These are phyloP conservation scores for Buteo buteo DNA, from an alignment of 2,113 vertebrate species.

Conservation along the genomic window DNA sequence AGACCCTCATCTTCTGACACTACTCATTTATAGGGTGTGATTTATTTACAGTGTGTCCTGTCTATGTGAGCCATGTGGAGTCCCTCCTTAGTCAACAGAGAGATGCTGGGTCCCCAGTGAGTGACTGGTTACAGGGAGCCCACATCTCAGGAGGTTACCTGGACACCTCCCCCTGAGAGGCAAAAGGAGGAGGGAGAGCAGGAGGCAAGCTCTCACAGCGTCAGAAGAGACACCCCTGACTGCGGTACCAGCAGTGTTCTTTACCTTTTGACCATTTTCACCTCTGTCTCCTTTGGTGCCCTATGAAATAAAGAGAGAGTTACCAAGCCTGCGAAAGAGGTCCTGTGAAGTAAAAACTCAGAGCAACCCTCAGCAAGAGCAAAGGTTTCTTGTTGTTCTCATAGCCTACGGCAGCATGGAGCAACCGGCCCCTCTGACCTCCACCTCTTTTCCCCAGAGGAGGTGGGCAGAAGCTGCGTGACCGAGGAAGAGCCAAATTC, in stretches of 20 bases:
- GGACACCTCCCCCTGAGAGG: background rate
- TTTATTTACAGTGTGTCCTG: background rate
- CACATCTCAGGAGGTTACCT: background rate
- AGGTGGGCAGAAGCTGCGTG: background rate
- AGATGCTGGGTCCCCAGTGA: accelerated
- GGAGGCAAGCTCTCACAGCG: background rate
- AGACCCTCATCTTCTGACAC: background rate
- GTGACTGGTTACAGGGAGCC: background rate
- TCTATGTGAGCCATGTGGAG: background rate
- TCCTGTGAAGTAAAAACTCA: background rate
- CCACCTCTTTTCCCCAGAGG: background rate
- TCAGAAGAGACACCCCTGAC: background rate
- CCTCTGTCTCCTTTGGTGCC: slow-evolving; percentile 79
- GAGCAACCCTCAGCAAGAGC: background rate
- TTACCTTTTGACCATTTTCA: slow-evolving; percentile 88
- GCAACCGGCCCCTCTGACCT: background rate
- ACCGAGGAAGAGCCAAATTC: background rate
- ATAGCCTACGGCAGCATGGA: accelerated
- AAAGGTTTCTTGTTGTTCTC: background rate
- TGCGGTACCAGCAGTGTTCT: accelerated
- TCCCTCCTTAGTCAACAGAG: background rate
- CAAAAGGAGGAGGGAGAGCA: background rate
- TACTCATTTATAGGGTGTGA: background rate
- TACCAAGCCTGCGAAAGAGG: background rate
- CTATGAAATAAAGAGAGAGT: slow-evolving; percentile 34